phyloP scores from a whole-genome alignment of 1,140 invertebrate species.

The Thaumetopoea pityocampa region DNA sequence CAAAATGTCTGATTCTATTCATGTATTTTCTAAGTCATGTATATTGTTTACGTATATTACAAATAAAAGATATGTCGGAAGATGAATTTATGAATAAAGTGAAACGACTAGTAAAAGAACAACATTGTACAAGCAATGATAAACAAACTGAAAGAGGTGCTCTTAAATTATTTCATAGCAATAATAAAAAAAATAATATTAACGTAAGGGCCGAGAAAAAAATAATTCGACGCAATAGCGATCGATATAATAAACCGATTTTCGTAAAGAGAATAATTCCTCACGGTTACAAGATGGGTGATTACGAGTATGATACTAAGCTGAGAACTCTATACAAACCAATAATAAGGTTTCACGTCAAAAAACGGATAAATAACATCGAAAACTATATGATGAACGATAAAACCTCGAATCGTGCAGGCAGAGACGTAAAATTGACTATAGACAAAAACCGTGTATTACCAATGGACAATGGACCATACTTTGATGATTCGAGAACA shows the following conservation, averaged over 20 bases:
- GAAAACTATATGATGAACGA: not conserved
- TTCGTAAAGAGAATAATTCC: slow-evolving; percentile 31
- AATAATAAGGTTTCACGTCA: slow-evolving; percentile 25
- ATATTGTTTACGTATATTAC: too few species aligned
- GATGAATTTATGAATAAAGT: too few species aligned
- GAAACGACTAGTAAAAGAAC: too few species aligned
- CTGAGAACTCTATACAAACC: slow-evolving; percentile 29
- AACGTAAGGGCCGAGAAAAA: too few species aligned
- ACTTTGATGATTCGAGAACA: not conserved
- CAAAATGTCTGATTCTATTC: too few species aligned
- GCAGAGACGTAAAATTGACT: not conserved
- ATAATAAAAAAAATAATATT: too few species aligned
- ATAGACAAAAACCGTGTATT: not conserved
- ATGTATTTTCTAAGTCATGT: too few species aligned
- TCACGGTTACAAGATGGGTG: slow-evolving; percentile 11
- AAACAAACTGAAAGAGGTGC: too few species aligned
- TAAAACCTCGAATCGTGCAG: not conserved
- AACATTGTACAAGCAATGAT: too few species aligned
- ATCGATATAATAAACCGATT: too few species aligned
- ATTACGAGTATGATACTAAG: slow-evolving; percentile 26
- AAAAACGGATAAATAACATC: not conserved
- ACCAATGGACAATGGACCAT: not conserved
- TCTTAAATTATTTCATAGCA: too few species aligned
- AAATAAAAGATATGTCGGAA: too few species aligned
- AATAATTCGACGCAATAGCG: not conserved